A percentile compares a stretch with the other conserved stretches of the same genome.
These are phyloP conservation scores for Aix galericulata DNA, from an alignment of 2,113 vertebrate species.

Conservation along the genomic window DNA sequence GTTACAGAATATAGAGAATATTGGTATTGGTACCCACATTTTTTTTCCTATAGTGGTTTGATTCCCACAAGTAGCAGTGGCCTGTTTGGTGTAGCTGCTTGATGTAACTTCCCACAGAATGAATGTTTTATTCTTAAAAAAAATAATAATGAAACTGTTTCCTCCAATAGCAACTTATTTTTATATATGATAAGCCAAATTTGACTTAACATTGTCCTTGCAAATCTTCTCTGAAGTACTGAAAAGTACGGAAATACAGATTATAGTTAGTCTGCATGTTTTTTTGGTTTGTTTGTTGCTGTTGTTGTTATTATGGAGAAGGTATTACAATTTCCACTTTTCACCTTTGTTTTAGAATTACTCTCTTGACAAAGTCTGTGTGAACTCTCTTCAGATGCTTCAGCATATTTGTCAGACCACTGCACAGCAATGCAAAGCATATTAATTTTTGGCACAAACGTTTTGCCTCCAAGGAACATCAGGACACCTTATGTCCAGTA, in stretches of 20 bases:
- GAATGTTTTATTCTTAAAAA: background rate
- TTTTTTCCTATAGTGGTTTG: background rate
- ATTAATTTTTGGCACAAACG: conserved; percentile 17
- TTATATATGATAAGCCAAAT: conserved; percentile 26
- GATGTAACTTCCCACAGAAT: background rate
- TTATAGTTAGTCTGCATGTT: background rate
- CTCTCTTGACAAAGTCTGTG: conserved; percentile 20
- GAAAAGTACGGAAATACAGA: conserved; percentile 14
- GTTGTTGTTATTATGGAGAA: background rate
- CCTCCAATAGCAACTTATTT: background rate
- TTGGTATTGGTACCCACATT: background rate
- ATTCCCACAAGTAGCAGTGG: background rate
- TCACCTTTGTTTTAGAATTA: conserved; percentile 32
- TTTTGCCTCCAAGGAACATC: conserved; percentile 38
- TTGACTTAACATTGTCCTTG: conserved; percentile 33
- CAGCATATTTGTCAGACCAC: conserved; percentile 34
- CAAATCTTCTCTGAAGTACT: conserved; percentile 36
- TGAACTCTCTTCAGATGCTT: conserved; percentile 33
- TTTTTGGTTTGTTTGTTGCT: background rate
- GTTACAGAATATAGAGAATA: background rate
- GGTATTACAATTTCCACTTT: conserved; percentile 42
- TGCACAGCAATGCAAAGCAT: conserved; percentile 24
- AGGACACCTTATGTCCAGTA: conserved; percentile 44
- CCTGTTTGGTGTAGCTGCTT: background rate
- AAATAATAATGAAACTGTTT: background rate